Evolutionary conservation across 2,888 invertebrate species (phyloP).

Genomic region (Trisateles emortualis): DNA sequence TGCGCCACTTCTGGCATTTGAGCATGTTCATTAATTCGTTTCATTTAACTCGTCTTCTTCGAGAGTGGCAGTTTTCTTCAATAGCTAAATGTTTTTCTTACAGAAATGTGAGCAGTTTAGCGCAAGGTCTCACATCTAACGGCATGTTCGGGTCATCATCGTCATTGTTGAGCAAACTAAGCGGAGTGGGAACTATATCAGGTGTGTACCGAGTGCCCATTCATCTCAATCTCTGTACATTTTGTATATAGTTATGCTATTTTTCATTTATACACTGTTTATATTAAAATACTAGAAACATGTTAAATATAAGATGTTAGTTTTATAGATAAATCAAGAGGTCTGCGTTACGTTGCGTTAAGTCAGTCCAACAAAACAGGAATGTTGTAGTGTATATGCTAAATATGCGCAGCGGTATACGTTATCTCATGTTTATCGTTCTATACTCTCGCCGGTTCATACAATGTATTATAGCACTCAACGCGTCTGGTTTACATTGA

Average conservation of each 20-base stretch:
- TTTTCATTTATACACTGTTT: conserved; percentile 28
- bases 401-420: background rate
- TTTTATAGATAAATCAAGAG: background rate
- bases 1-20: conserved; percentile 52
- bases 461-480: conserved; percentile 17
- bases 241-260: conserved; percentile 37
- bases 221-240: conserved; percentile 26
- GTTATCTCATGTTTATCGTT: conserved; percentile 15
- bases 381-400: conserved; percentile 2
- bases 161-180: conserved; percentile 86
- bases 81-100: conserved; percentile 67
- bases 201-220: conserved; percentile 65
- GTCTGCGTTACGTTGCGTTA: background rate
- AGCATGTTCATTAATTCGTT: conserved; percentile 61
- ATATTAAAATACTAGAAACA: background rate
- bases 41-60: conserved; percentile 38
- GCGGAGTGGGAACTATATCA: conserved; percentile 84
- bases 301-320: background rate
- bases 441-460: conserved; percentile 3
- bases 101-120: conserved; percentile 85
- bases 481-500: conserved; percentile 17
- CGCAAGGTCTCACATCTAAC: conserved; percentile 88
- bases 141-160: conserved; percentile 93
- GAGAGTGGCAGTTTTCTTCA: conserved; percentile 52
- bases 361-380: conserved; percentile 1